These are phyloP conservation scores for Acrobasis suavella DNA, from an alignment of 2,888 invertebrate genomes.

Conservation along the genomic window DNA sequence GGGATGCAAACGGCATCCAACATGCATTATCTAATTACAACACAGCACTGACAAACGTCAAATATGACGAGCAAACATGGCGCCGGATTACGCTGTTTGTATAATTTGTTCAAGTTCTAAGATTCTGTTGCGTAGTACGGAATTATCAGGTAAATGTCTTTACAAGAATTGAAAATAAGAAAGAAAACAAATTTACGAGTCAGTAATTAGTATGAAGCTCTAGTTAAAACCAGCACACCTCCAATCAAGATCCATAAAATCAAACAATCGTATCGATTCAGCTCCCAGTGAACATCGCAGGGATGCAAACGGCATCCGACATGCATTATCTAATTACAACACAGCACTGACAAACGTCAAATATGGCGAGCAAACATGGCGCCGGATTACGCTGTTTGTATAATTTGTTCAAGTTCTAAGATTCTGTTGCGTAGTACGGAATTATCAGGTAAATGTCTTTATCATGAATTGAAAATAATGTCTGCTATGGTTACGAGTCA, in stretches of 20 bases:
- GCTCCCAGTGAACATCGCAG: slow-evolving; percentile 38
- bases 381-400: slow-evolving; percentile 59
- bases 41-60: slow-evolving; percentile 43
- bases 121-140: slow-evolving; percentile 49
- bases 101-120: slow-evolving; percentile 63
- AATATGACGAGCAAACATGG: slow-evolving; percentile 55
- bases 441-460: slow-evolving; percentile 58
- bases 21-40: slow-evolving; percentile 70
- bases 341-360: slow-evolving; percentile 45
- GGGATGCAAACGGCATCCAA: slow-evolving; percentile 49
- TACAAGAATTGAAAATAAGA: too few species aligned
- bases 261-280: slow-evolving; percentile 5
- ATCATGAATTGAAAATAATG: too few species aligned
- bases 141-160: slow-evolving; percentile 57
- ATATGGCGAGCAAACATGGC: slow-evolving; percentile 54
- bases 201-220: neutral
- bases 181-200: neutral
- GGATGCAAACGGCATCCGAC: slow-evolving; percentile 50
- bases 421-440: slow-evolving; percentile 47
- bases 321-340: slow-evolving; percentile 69
- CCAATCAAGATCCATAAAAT: slow-evolving; percentile 13
- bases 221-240: neutral
- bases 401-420: slow-evolving; percentile 65
- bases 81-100: slow-evolving; percentile 60
- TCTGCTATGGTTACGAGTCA: too few species aligned